phyloP scores from a whole-genome alignment of 2,888 invertebrate genomes.

The Ptychoptera albimana region DNA sequence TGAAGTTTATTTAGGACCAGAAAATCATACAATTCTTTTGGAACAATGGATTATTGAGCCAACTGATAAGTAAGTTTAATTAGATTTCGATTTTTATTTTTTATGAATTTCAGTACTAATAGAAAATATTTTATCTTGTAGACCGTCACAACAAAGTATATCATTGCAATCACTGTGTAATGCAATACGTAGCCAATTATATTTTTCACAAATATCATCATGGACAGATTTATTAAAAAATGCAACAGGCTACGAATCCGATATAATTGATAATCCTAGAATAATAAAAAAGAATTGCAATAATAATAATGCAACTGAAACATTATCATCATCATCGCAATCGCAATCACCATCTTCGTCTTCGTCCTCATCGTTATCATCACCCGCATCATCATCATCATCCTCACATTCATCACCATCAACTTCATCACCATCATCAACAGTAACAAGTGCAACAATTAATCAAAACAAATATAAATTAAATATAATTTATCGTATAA shows the following conservation, averaged over 20 bases:
- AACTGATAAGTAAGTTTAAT: constrained; percentile 23
- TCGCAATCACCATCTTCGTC: constrained; percentile 2
- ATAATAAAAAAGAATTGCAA: constrained; percentile 15
- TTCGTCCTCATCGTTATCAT: neutral
- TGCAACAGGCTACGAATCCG: constrained; percentile 19
- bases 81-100: neutral
- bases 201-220: constrained; percentile 92
- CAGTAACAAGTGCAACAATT: constrained; percentile 11
- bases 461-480: constrained; percentile 13
- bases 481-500: constrained; percentile 29
- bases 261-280: constrained; percentile 30
- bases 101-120: neutral
- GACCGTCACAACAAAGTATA: too few species aligned
- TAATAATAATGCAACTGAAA: too few species aligned
- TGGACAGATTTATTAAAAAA: constrained; percentile 45
- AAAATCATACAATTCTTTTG: constrained; percentile 25
- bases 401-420: too few species aligned
- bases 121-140: neutral
- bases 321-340: neutral
- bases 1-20: constrained; percentile 30
- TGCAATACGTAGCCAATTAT: constrained; percentile 85
- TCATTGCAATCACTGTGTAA: constrained; percentile 61
- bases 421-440: constrained; percentile 3
- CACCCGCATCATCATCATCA: too few species aligned
- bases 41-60: constrained; percentile 31